Conservation (phyloP, 1,140 invertebrate genomes). For the Thaumatotibia leucotreta region DNA sequence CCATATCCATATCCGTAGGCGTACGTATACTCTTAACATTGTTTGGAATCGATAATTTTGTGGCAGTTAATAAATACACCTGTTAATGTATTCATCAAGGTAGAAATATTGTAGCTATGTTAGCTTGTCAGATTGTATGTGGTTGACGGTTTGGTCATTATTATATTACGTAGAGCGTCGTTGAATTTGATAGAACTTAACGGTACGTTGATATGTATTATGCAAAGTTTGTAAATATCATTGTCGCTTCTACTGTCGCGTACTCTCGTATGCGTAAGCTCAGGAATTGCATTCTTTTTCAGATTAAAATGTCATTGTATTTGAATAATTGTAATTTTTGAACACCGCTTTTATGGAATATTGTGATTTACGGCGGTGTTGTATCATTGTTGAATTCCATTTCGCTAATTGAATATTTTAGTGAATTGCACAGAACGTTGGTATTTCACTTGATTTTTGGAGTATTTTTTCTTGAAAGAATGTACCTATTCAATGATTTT, state of each 20-base stretch:
- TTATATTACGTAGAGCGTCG: slow-evolving; percentile 61
- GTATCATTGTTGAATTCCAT: slow-evolving; percentile 69
- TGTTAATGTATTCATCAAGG: slow-evolving; percentile 73
- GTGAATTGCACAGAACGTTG: slow-evolving; percentile 74
- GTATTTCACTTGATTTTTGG: slow-evolving; percentile 75
- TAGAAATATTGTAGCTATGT: slow-evolving; percentile 70
- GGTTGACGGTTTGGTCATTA: slow-evolving; percentile 63
- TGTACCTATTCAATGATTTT: slow-evolving; percentile 66
- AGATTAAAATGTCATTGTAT: slow-evolving; percentile 44
- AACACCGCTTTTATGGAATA: slow-evolving; percentile 55
- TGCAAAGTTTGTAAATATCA: slow-evolving; percentile 59
- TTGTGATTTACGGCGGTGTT: slow-evolving; percentile 56
- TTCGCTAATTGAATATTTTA: slow-evolving; percentile 65
- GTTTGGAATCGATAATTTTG: slow-evolving; percentile 64
- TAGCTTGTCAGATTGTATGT: slow-evolving; percentile 70
- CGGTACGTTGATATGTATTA: slow-evolving; percentile 42
- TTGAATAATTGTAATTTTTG: slow-evolving; percentile 62
- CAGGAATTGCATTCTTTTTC: slow-evolving; percentile 73
- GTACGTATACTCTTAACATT: slow-evolving; percentile 57
- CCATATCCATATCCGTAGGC: slow-evolving; percentile 69
- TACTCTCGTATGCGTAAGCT: slow-evolving; percentile 45
- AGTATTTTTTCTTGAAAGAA: slow-evolving; percentile 68
- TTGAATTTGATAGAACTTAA: slow-evolving; percentile 66
- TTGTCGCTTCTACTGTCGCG: slow-evolving; percentile 45
- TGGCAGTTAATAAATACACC: slow-evolving; percentile 67